phyloP scores from a whole-genome alignment of 2,113 vertebrate species.

The Athene noctua region DNA sequence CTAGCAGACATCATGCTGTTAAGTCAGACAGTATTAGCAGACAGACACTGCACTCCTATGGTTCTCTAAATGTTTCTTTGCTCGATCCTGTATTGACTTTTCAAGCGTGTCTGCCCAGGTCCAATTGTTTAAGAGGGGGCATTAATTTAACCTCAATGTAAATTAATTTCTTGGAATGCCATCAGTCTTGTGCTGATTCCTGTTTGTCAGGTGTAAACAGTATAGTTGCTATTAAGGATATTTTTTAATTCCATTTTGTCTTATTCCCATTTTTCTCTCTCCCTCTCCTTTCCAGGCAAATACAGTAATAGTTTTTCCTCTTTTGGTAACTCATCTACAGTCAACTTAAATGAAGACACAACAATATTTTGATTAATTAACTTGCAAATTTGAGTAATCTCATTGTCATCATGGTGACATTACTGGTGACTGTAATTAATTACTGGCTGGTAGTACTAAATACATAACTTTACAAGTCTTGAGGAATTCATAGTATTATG shows the following conservation, averaged over 20 bases:
- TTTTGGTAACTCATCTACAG: background rate
- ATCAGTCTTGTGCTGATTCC: background rate
- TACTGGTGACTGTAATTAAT: background rate
- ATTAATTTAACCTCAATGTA: background rate
- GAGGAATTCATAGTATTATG: background rate
- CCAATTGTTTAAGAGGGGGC: background rate
- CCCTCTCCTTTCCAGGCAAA: background rate
- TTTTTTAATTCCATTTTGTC: background rate
- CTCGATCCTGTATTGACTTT: background rate
- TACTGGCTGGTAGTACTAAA: background rate
- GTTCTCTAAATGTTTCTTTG: background rate
- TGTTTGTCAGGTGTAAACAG: background rate
- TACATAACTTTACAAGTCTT: background rate
- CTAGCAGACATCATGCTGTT: background rate
- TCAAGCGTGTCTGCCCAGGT: background rate
- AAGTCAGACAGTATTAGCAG: background rate
- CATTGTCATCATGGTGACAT: background rate
- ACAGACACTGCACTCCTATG: background rate
- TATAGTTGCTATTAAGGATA: background rate
- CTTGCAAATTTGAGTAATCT: background rate
- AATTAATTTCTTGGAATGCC: background rate
- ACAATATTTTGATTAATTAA: background rate
- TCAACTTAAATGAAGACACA: background rate
- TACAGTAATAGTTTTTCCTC: background rate
- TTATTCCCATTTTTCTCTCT: background rate